Conservation (phyloP, 2,797 vertebrate species). For the Phataginus tricuspis region DNA sequence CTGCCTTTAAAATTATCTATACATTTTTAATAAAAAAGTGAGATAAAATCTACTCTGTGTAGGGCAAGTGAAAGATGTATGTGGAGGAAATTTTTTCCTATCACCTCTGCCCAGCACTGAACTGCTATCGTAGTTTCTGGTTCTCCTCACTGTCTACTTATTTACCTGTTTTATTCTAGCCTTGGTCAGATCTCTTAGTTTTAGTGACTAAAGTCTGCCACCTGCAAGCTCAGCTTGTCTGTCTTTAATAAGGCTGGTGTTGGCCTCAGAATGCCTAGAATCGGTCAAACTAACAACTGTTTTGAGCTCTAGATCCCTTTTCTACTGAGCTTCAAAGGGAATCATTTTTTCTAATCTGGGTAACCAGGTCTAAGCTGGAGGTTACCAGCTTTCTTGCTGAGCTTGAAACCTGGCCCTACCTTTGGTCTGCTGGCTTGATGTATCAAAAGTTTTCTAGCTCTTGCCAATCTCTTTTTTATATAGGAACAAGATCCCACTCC, state of each 20-base stretch:
- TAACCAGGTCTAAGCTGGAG: neutral
- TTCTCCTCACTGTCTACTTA: neutral
- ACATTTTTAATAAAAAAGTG: neutral
- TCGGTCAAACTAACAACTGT: neutral
- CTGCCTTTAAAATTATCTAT: neutral
- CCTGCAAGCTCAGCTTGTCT: neutral
- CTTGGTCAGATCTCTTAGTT: neutral
- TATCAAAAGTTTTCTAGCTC: neutral
- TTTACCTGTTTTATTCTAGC: neutral
- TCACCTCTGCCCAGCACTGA: neutral
- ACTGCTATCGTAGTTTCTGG: neutral
- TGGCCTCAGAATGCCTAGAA: neutral
- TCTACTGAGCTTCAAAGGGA: neutral
- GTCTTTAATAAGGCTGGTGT: neutral
- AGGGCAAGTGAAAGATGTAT: neutral
- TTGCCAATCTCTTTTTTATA: neutral
- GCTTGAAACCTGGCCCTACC: neutral
- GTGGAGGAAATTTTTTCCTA: neutral
- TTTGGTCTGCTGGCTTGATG: neutral
- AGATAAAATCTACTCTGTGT: neutral
- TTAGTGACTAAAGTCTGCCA: neutral
- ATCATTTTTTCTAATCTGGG: neutral
- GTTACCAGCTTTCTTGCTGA: neutral
- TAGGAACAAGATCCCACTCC: neutral
- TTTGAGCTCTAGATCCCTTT: neutral